phyloP scores from a whole-genome alignment of 2,888 invertebrate genomes.

The Alsophila aescularia region DNA sequence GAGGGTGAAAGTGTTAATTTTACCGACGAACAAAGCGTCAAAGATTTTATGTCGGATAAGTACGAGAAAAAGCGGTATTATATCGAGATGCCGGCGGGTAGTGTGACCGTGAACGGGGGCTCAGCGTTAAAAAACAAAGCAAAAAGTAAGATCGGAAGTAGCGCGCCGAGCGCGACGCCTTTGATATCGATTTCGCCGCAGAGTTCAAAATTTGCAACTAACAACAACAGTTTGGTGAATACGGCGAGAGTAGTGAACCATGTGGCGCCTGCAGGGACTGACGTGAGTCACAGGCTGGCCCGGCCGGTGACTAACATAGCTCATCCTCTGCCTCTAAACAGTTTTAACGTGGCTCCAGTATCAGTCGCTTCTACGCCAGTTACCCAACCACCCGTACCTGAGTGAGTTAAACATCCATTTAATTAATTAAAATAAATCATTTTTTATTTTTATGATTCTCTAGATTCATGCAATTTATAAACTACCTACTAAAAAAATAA shows the following conservation, averaged over 20 bases:
- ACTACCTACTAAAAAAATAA: too few relatives aligned
- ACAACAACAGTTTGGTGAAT: slow-evolving; percentile 61
- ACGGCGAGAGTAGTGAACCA: slow-evolving; percentile 65
- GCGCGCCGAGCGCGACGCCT: slow-evolving; percentile 53
- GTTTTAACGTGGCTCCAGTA: slow-evolving; percentile 44
- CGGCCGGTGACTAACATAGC: slow-evolving; percentile 62
- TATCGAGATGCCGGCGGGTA: slow-evolving; percentile 61
- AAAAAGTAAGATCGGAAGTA: slow-evolving; percentile 64
- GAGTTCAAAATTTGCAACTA: slow-evolving; percentile 52
- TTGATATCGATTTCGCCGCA: slow-evolving; percentile 74
- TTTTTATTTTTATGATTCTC: too few relatives aligned
- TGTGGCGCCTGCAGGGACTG: slow-evolving; percentile 51
- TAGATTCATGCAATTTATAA: too few relatives aligned
- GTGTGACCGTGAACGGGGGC: slow-evolving; percentile 61
- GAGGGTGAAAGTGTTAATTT: slow-evolving; percentile 89
- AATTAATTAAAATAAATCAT: neutral
- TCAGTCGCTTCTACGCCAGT: slow-evolving; percentile 28
- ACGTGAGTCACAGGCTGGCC: slow-evolving; percentile 64
- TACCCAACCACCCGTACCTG: slow-evolving; percentile 63
- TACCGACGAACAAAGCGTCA: slow-evolving; percentile 95
- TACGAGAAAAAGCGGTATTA: slow-evolving; percentile 95
- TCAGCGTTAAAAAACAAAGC: slow-evolving; percentile 60
- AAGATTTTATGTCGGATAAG: slow-evolving; percentile 97
- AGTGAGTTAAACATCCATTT: slow-evolving; percentile 56
- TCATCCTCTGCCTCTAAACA: slow-evolving; percentile 55